Evolutionary conservation across 2,888 invertebrate species (phyloP).

Genomic region (Hetaerina titia): DNA sequence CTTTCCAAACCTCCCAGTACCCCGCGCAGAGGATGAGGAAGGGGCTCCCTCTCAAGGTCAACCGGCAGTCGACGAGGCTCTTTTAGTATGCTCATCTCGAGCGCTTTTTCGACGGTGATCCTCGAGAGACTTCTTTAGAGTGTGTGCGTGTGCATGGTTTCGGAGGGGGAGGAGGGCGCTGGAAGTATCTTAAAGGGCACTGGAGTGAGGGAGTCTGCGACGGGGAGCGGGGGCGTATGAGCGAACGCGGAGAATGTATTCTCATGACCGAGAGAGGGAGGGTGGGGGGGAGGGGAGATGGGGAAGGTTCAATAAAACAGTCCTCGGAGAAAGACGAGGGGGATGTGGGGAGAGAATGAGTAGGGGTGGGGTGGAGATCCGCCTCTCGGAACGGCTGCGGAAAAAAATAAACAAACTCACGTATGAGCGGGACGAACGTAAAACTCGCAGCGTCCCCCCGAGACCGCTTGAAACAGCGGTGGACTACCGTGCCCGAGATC

Average conservation of each 20-base stretch:
- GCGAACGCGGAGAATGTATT: not conserved
- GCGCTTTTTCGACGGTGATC: constrained; percentile 25
- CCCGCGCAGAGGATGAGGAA: not conserved
- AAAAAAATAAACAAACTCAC: not conserved
- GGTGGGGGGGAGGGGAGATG: not conserved
- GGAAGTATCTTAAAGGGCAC: not conserved
- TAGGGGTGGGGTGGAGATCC: not conserved
- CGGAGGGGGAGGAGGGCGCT: not conserved
- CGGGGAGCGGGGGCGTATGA: not conserved
- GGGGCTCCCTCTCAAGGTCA: constrained; percentile 25
- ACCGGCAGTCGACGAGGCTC: not conserved
- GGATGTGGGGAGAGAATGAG: not conserved
- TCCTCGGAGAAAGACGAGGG: not conserved
- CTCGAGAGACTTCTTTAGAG: not conserved
- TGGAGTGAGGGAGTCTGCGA: not conserved
- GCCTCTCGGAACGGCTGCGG: not conserved
- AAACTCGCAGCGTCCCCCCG: not conserved
- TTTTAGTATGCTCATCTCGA: constrained; percentile 22
- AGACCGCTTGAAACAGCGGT: not conserved
- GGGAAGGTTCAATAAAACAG: constrained; percentile 8
- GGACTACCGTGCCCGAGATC: not conserved
- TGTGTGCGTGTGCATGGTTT: not conserved
- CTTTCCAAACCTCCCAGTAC: not conserved
- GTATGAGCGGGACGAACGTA: not conserved
- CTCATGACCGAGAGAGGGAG: not conserved